These are phyloP conservation scores for Eptatretus burgeri DNA, from an alignment of 2,113 vertebrate genomes.

Conservation along the genomic window DNA sequence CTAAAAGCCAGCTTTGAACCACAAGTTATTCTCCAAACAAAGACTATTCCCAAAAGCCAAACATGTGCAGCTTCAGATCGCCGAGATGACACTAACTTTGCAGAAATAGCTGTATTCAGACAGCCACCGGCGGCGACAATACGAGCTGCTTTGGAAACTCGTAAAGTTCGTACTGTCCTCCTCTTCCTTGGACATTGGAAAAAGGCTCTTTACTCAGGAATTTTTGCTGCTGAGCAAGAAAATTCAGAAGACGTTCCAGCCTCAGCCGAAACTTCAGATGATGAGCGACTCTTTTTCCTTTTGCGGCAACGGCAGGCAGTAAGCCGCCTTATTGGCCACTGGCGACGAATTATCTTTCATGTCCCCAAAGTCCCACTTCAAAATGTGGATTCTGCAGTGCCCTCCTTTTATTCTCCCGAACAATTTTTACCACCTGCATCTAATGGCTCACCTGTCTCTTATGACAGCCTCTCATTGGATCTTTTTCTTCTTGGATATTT, in stretches of 20 bases:
- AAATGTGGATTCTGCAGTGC: constrained; percentile 22
- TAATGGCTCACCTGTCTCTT: constrained; percentile 26
- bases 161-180: constrained; percentile 52
- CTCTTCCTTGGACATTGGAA: constrained; percentile 79
- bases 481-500: constrained; percentile 98
- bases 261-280: constrained; percentile 15
- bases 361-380: constrained; percentile 34
- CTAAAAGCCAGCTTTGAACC: constrained; percentile 59
- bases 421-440: constrained; percentile 50
- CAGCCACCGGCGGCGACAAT: constrained; percentile 8
- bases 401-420: constrained; percentile 62
- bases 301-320: constrained; percentile 53
- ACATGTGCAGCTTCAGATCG: too few relatives aligned
- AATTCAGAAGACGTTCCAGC: constrained; percentile 10
- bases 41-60: too few relatives aligned
- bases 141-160: constrained; percentile 33
- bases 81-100: too few relatives aligned
- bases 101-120: too few relatives aligned
- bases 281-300: constrained; percentile 34
- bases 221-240: constrained; percentile 14
- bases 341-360: constrained; percentile 43
- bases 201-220: constrained; percentile 32
- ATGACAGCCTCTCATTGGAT: constrained; percentile 56
- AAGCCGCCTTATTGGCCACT: constrained; percentile 43
- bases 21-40: too few relatives aligned